Evolutionary conservation across 2,797 vertebrate genomes (phyloP).

Genomic region (Cyprinodon diabolis): DNA sequence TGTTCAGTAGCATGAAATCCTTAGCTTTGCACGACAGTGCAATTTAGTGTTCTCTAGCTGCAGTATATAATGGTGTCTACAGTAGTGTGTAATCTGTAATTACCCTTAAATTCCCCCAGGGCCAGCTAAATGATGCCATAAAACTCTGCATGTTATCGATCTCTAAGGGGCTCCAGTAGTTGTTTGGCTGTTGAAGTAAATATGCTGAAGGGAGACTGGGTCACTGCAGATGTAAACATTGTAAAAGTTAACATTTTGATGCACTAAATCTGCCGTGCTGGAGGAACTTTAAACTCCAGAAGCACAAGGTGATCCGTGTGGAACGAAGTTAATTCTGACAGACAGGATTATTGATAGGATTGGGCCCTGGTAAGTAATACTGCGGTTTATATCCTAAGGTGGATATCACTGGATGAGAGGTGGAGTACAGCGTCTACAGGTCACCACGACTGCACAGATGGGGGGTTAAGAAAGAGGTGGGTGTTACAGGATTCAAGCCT

Average conservation of each 20-base stretch:
- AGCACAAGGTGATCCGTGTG: not conserved
- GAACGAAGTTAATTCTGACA: not conserved
- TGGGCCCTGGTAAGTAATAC: too few species aligned
- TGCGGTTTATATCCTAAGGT: too few species aligned
- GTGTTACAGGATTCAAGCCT: too few species aligned
- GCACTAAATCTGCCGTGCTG: constrained; percentile 7
- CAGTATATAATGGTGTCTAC: constrained; percentile 18
- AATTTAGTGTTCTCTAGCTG: constrained; percentile 30
- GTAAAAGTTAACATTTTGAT: constrained; percentile 21
- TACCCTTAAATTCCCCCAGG: constrained; percentile 22
- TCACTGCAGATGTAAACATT: constrained; percentile 3
- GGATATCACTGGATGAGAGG: not conserved
- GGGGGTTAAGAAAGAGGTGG: too few species aligned
- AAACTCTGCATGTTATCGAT: constrained; percentile 31
- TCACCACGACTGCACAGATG: not conserved
- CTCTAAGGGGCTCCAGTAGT: constrained; percentile 18
- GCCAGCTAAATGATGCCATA: constrained; percentile 33
- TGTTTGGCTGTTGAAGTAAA: constrained; percentile 32
- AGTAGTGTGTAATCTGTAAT: constrained; percentile 47
- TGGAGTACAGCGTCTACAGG: not conserved
- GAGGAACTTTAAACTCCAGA: constrained; percentile 12
- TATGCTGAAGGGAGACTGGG: constrained; percentile 8
- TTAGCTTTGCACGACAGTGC: not conserved
- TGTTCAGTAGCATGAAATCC: constrained; percentile 18
- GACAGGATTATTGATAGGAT: not conserved